Percentiles rank a stretch among this genome's conserved stretches.
These are phyloP conservation scores for Neopipo cinnamomea DNA, from an alignment of 2,113 vertebrate species.

Conservation along the genomic window DNA sequence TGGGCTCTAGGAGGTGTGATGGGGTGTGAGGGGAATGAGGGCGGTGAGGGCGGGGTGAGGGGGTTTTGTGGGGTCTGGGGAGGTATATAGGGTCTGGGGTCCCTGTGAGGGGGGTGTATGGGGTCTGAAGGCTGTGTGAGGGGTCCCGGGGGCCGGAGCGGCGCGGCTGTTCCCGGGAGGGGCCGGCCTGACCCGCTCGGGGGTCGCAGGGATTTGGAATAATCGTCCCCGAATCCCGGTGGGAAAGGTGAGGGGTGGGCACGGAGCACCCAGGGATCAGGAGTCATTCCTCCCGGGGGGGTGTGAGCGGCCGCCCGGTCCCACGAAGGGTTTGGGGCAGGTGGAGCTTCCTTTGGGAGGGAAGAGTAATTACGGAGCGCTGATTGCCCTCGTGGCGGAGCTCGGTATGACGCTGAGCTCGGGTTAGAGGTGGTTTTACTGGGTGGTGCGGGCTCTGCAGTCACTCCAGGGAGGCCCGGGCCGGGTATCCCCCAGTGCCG, in stretches of 20 bases:
- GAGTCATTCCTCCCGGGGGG: neutral
- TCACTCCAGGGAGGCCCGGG: no score
- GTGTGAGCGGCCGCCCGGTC: neutral
- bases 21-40: no score
- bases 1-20: no score
- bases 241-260: neutral
- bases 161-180: neutral
- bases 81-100: no score
- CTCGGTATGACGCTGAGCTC: no score
- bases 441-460: neutral
- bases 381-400: neutral
- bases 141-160: neutral
- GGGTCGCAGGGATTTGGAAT: neutral
- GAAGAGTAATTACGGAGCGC: rapidly evolving
- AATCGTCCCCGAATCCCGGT: no score
- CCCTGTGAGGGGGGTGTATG: no score
- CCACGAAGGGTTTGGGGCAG: rapidly evolving
- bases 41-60: no score
- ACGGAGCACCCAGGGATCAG: rapidly evolving
- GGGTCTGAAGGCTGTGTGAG: no score
- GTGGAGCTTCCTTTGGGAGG: neutral
- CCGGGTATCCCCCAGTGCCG: no score
- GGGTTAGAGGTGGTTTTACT: neutral
- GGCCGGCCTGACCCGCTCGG: neutral
- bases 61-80: no score